These are phyloP conservation scores for Takifugu bimaculatus DNA, from an alignment of 2,113 vertebrate species.

Conservation along the genomic window DNA sequence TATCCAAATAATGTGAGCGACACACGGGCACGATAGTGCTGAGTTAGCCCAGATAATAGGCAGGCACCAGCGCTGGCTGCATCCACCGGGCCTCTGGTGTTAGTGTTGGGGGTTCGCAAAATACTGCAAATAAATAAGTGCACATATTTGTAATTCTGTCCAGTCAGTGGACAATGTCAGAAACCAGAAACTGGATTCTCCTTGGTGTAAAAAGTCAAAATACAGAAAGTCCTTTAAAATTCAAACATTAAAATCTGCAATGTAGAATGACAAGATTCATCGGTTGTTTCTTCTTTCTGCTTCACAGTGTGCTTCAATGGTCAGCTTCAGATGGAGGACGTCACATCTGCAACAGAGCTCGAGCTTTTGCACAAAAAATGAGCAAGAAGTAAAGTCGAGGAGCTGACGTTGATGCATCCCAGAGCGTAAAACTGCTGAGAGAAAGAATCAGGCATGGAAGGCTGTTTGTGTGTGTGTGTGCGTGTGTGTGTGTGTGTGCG, in stretches of 20 bases:
- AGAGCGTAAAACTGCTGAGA: conserved; percentile 10
- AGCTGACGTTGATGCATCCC: conserved; percentile 18
- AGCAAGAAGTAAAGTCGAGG: background rate
- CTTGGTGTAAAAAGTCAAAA: conserved; percentile 23
- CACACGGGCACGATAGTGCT: background rate
- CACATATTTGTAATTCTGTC: conserved; percentile 5
- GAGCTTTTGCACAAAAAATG: background rate
- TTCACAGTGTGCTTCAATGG: conserved; percentile 1
- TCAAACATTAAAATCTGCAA: conserved; percentile 29
- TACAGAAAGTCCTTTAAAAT: conserved; percentile 26
- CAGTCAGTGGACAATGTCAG: conserved; percentile 15
- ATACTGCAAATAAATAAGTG: conserved; percentile 13
- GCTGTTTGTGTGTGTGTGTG: conserved; percentile 8
- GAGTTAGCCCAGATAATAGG: conserved; percentile 18
- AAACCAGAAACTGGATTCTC: background rate
- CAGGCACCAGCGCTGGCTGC: conserved; percentile 5
- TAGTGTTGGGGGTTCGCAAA: conserved; percentile 21
- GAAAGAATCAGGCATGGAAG: conserved; percentile 8
- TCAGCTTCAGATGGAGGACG: conserved; percentile 4
- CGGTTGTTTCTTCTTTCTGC: background rate
- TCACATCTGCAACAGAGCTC: background rate
- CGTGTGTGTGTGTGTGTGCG: conserved; percentile 7
- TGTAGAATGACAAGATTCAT: conserved; percentile 10
- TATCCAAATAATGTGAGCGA: conserved; percentile 17
- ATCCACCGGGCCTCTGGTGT: background rate